Evolutionary conservation across 2,113 vertebrate species (phyloP).

Genomic region (Tyto alba): DNA sequence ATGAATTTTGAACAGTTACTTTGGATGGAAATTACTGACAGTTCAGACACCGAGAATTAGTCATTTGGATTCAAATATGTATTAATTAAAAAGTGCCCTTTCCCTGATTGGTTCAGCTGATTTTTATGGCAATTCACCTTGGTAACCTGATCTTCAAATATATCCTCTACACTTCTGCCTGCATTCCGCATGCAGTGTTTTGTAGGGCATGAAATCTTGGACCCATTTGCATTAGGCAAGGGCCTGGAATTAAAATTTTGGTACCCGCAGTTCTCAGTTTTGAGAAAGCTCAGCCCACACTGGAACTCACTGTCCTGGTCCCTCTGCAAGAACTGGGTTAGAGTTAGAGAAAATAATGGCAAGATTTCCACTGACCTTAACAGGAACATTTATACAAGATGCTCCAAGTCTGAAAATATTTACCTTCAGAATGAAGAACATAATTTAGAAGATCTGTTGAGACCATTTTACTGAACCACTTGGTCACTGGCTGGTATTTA

Average conservation of each 20-base stretch:
- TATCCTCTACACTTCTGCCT: background rate
- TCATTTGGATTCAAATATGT: background rate
- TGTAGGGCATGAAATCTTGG: background rate
- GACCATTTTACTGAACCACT: background rate
- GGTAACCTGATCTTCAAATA: background rate
- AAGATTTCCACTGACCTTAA: background rate
- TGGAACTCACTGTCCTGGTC: background rate
- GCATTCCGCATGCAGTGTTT: background rate
- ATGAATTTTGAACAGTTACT: constrained; percentile 39
- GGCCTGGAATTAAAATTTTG: constrained; percentile 7
- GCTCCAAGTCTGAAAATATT: background rate
- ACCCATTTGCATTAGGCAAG: background rate
- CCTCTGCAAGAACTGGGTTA: background rate
- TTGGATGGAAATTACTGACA: constrained; percentile 23
- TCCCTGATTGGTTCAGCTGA: background rate
- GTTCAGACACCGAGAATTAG: background rate
- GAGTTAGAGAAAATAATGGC: background rate
- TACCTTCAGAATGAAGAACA: background rate
- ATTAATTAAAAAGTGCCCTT: constrained; percentile 27
- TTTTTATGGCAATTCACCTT: background rate
- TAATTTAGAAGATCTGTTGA: background rate
- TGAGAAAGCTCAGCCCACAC: background rate
- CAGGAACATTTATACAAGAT: background rate
- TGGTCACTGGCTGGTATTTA: background rate
- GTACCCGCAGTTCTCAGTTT: background rate